A percentile compares a stretch with the other conserved stretches of the same genome.
Conservation (phyloP, 2,113 vertebrate genomes). For the Rhinoptilus africanus region DNA sequence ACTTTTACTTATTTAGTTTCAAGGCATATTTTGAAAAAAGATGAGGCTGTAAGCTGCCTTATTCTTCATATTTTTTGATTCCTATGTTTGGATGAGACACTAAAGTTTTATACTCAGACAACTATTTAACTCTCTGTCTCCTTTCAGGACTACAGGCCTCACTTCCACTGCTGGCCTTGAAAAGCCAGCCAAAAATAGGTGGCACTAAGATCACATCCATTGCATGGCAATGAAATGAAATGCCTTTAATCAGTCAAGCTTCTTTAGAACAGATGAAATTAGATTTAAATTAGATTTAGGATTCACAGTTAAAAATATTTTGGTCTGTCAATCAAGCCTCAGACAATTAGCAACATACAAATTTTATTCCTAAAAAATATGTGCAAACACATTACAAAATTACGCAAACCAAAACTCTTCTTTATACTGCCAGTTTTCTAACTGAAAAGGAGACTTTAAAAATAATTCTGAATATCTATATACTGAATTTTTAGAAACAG, state of each 20-base stretch:
- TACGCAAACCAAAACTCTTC: neutral
- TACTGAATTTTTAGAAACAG: neutral
- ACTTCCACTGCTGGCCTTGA: neutral
- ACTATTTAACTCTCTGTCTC: neutral
- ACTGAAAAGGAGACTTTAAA: neutral
- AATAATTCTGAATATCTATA: neutral
- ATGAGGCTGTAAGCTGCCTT: neutral
- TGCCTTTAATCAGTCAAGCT: constrained; percentile 19
- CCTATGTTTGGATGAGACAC: neutral
- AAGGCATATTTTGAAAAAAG: neutral
- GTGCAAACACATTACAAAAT: neutral
- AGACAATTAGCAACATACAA: constrained; percentile 1
- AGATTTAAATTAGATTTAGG: constrained; percentile 25
- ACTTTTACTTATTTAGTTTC: neutral
- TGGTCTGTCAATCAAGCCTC: constrained; percentile 13
- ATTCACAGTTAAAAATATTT: constrained; percentile 41
- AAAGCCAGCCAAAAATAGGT: neutral
- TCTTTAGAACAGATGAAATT: constrained; percentile 15
- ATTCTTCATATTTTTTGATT: neutral
- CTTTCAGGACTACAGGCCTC: neutral
- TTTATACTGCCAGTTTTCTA: neutral
- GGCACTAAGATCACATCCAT: neutral
- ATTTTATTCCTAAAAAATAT: neutral
- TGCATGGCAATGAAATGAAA: neutral
- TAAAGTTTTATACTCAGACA: neutral